A percentile compares a stretch with the other conserved stretches of the same genome.
Evolutionary conservation across 2,113 vertebrate species (phyloP).

Genomic region (Mellivora capensis): DNA sequence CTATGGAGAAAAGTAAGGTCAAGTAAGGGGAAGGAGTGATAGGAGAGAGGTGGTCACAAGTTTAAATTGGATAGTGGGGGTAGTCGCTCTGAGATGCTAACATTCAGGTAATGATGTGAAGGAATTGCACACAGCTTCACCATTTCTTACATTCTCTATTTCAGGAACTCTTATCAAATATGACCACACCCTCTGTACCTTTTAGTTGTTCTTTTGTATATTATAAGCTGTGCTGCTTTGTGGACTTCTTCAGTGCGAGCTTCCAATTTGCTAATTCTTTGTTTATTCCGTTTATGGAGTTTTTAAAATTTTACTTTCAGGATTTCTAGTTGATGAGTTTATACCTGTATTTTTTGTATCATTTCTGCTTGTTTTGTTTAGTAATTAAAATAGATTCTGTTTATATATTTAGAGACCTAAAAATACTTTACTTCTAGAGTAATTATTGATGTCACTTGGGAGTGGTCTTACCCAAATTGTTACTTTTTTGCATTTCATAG

Average conservation of each 20-base stretch:
- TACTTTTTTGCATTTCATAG: not conserved
- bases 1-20: not conserved
- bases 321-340: not conserved
- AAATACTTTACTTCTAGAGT: not conserved
- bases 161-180: not conserved
- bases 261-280: not conserved
- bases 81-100: not conserved
- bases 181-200: not conserved
- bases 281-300: not conserved
- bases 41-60: not conserved
- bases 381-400: not conserved
- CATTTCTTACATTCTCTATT: not conserved
- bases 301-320: not conserved
- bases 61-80: not conserved
- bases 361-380: not conserved
- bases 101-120: not conserved
- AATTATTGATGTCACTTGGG: not conserved
- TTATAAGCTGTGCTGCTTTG: not conserved
- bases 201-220: not conserved
- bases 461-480: not conserved
- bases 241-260: not conserved
- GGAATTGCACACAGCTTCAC: not conserved
- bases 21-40: not conserved
- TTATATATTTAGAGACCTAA: not conserved
- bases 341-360: not conserved